Evolutionary conservation across 2,888 invertebrate species (phyloP).

Genomic region (Diarsia dahlii): DNA sequence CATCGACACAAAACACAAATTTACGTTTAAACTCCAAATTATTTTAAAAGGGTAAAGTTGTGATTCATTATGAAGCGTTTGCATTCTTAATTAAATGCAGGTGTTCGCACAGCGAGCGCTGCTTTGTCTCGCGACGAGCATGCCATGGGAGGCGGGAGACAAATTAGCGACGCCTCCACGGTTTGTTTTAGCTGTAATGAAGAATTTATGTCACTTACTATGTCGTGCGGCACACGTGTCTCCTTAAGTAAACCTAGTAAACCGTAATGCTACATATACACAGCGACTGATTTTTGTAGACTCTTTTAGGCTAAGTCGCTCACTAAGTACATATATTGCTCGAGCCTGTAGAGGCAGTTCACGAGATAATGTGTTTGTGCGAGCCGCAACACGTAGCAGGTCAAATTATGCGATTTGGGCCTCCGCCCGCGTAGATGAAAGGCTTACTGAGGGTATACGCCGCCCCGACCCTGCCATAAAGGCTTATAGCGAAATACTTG

Average conservation of each 20-base stretch:
- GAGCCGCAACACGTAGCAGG: conserved; percentile 68
- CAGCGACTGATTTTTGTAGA: neutral
- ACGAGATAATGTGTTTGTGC: conserved; percentile 58
- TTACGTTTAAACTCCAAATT: conserved; percentile 62
- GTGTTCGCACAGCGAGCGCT: conserved; percentile 43
- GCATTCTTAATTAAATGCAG: conserved; percentile 62
- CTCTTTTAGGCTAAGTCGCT: conserved; percentile 34
- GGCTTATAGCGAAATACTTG: conserved; percentile 71
- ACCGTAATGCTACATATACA: neutral
- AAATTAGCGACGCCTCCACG: conserved; percentile 41
- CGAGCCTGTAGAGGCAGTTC: conserved; percentile 51
- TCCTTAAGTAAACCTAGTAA: conserved; percentile 13
- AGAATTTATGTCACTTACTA: conserved; percentile 24
- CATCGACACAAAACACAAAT: conserved; percentile 60
- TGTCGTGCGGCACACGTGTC: conserved; percentile 14
- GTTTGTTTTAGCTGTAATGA: conserved; percentile 30
- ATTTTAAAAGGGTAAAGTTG: conserved; percentile 56
- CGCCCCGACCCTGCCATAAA: conserved; percentile 71
- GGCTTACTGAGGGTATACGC: conserved; percentile 75
- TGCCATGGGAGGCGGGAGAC: conserved; percentile 24
- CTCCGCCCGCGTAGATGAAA: conserved; percentile 75
- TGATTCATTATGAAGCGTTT: conserved; percentile 61
- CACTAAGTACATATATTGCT: conserved; percentile 28
- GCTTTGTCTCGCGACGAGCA: conserved; percentile 46
- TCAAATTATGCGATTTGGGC: conserved; percentile 76